Evolutionary conservation across 2,888 invertebrate genomes (phyloP).

Genomic region (Mythimna ferrago): DNA sequence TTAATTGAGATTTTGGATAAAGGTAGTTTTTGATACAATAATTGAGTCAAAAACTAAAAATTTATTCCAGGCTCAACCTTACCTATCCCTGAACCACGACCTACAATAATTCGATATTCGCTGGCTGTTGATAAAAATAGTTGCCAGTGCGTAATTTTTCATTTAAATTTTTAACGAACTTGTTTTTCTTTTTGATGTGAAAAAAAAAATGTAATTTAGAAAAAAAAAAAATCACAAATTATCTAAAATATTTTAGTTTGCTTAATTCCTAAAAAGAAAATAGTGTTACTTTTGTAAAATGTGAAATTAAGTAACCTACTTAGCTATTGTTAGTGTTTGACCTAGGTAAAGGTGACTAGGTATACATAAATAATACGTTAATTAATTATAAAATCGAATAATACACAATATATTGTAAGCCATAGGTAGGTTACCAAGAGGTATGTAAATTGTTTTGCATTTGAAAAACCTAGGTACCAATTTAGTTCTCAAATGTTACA

Average conservation of each 20-base stretch:
- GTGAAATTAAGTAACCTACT: not conserved
- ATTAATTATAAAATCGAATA: not conserved
- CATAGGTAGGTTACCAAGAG: no score
- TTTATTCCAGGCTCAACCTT: slow-evolving; percentile 67
- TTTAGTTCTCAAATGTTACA: not conserved
- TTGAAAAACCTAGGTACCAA: not conserved
- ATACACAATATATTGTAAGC: slow-evolving; percentile 10
- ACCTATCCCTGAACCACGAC: slow-evolving; percentile 52
- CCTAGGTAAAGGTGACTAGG: not conserved
- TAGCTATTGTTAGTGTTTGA: not conserved
- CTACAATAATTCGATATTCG: not conserved
- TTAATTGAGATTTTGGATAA: no score
- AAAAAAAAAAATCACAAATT: not conserved
- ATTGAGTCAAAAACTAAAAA: no score
- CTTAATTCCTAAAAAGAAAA: not conserved
- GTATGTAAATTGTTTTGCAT: not conserved
- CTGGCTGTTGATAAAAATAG: no score
- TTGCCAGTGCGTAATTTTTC: no score
- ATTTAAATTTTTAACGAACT: not conserved
- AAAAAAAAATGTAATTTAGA: slow-evolving; percentile 10
- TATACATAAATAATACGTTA: no score
- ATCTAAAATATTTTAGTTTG: not conserved
- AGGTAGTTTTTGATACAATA: no score
- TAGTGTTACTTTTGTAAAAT: not conserved
- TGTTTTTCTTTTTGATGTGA: slow-evolving; percentile 8